Percentiles rank a stretch among this genome's conserved stretches.
Evolutionary conservation across 2,113 vertebrate species (phyloP).

Genomic region (Toxotes jaculatrix): DNA sequence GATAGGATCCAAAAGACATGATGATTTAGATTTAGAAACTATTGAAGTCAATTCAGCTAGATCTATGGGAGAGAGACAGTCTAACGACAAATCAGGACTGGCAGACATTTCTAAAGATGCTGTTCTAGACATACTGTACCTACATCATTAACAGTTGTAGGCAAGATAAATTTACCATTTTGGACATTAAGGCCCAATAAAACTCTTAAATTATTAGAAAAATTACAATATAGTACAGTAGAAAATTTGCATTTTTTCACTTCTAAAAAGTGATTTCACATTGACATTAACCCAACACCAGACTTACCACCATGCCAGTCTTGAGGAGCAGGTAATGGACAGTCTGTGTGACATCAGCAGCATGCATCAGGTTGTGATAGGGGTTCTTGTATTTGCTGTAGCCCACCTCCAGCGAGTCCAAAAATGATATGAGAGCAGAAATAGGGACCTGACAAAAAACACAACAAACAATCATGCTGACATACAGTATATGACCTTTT

Average conservation of each 20-base stretch:
- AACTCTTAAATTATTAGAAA: too few relatives aligned
- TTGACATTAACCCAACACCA: background rate
- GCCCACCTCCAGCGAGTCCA: slow-evolving; percentile 94
- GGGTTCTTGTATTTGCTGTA: slow-evolving; percentile 98
- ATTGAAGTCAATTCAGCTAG: too few relatives aligned
- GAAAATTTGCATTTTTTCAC: background rate
- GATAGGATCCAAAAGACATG: too few relatives aligned
- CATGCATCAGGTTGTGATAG: slow-evolving; percentile 96
- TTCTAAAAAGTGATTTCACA: background rate
- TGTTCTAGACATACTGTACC: too few relatives aligned
- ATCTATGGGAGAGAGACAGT: too few relatives aligned
- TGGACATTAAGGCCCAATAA: too few relatives aligned
- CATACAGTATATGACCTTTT: background rate
- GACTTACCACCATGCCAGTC: slow-evolving; percentile 91
- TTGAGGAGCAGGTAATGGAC: slow-evolving; percentile 95
- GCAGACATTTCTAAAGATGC: too few relatives aligned
- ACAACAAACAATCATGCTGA: background rate
- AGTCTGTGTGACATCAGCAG: slow-evolving; percentile 96
- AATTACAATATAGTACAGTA: too few relatives aligned
- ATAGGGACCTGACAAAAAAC: slow-evolving; percentile 88
- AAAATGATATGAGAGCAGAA: slow-evolving; percentile 94
- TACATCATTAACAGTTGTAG: too few relatives aligned
- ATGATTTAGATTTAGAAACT: too few relatives aligned
- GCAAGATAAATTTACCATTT: too few relatives aligned
- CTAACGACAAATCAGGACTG: too few relatives aligned